Evolutionary conservation across 2,797 vertebrate genomes (phyloP), one percentile per base, ranked within the genome.

Genomic region (Podarcis lilfordi): DNA sequence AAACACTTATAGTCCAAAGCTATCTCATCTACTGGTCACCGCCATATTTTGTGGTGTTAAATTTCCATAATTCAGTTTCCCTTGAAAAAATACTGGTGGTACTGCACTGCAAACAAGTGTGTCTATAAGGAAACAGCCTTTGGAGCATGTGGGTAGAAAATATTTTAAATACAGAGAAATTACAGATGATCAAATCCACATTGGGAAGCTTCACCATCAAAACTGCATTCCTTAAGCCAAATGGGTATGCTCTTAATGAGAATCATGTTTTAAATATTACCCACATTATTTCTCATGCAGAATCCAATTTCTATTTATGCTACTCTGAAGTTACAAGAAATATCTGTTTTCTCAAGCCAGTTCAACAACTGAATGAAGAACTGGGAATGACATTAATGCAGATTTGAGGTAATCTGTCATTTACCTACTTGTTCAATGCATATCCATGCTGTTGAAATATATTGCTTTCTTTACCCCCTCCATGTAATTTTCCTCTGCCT

Each of bases 221-320:
- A 83, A 40, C 13, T 7, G 3, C 9, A 89, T 81, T 88, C 23
- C 23, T 91, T 40, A 15, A 86, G 59, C 37, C 87, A 92, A 94
- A 87, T 69, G 10, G 23, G 17, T 89, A 29, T 32, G 71, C 69
- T 94, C 79, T 94, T 88, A 89, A 88, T 87, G 87, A 90, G 72
- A 88, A 11, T 86, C 94, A 91, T 0, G 0, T 83, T 90, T 90
- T 89, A 93, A 95, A 86, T 92, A 92, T 87, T 93, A 77, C 4
- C 43, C 83, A 77, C 45, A 91, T 91, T 88, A 88, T 88, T 89
- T 85, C 35, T 92, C 80, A 84, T 40, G 76, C 79, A 85, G 66
- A 93, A 95, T 85, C 76, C 81, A 91, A 89, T 92, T 94, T 92
- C 89, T 94, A n/a, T 93, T 92, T 93, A 88, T 91, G 80, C 80